Evolutionary conservation across 2,113 vertebrate genomes (phyloP).

Genomic region (Pteruthius melanotis): DNA sequence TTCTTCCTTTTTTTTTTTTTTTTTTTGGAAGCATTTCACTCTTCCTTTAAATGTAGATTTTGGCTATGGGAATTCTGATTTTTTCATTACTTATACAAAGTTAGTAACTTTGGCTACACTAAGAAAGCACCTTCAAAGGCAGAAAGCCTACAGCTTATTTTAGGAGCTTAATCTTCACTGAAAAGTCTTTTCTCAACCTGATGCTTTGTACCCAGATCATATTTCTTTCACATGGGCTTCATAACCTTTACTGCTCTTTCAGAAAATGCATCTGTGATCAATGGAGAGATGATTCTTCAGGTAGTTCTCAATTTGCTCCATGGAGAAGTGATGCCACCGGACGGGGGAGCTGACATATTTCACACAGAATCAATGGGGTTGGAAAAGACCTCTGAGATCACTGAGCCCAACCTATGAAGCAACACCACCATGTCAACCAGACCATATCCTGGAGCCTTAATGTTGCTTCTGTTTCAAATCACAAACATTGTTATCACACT

Average conservation of each 20-base stretch:
- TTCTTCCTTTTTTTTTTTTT: neutral
- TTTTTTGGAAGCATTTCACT: neutral
- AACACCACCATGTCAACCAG: neutral
- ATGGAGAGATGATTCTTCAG: neutral
- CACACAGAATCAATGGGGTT: neutral
- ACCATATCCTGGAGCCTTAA: neutral
- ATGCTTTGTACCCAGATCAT: neutral
- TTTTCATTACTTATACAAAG: neutral
- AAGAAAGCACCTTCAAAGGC: neutral
- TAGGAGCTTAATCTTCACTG: neutral
- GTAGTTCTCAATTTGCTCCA: rapidly evolving
- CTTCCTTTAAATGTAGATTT: neutral
- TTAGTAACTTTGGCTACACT: neutral
- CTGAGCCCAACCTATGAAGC: rapidly evolving
- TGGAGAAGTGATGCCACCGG: neutral
- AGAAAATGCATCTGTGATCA: neutral
- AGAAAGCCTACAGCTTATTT: neutral
- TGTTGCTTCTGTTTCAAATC: neutral
- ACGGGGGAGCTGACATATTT: neutral
- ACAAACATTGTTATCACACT: neutral
- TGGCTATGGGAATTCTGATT: neutral
- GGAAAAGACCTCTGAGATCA: neutral
- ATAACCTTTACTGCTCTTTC: neutral
- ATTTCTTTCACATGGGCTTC: neutral
- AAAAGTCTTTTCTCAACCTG: neutral